Percentiles rank a stretch among this genome's conserved stretches.
These are phyloP conservation scores for Pseudanteris insignis DNA, from an alignment of 2,888 invertebrate genomes.

Conservation along the genomic window DNA sequence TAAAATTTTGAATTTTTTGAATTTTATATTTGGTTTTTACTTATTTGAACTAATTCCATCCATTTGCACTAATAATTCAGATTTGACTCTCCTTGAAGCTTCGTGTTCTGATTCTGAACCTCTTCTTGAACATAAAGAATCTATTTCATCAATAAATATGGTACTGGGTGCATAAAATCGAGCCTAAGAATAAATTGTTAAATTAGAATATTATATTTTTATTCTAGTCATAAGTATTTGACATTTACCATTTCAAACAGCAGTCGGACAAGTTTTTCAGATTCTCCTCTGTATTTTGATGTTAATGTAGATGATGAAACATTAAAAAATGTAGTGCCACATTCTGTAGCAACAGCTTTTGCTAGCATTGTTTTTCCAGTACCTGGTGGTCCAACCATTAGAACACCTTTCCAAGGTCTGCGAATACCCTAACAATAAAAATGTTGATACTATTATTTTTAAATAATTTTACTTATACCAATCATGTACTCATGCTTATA, in stretches of 20 bases:
- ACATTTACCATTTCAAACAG: constrained; percentile 91
- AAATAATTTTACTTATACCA: neutral
- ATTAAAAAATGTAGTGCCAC: constrained; percentile 96
- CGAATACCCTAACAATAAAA: constrained; percentile 79
- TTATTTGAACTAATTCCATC: constrained; percentile 87
- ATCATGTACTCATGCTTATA: no score
- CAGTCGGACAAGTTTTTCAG: constrained; percentile 95
- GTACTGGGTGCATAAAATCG: constrained; percentile 98
- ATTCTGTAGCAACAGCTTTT: constrained; percentile 98
- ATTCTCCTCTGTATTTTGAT: constrained; percentile 99
- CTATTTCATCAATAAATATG: constrained; percentile 99
- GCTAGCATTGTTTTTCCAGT: constrained; percentile 97
- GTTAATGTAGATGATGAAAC: constrained; percentile 96
- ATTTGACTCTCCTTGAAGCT: constrained; percentile 95
- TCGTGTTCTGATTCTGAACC: constrained; percentile 98
- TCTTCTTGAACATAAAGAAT: constrained; percentile 93
- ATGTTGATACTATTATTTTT: neutral
- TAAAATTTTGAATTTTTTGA: neutral
- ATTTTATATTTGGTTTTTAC: constrained; percentile 53
- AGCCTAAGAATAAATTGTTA: constrained; percentile 72
- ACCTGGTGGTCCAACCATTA: constrained; percentile 93
- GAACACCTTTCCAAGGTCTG: constrained; percentile 94
- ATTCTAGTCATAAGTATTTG: no score
- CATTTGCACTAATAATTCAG: constrained; percentile 98
- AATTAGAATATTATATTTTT: neutral